phyloP scores from a whole-genome alignment of 2,797 vertebrate genomes.

The Halcyon badia region DNA sequence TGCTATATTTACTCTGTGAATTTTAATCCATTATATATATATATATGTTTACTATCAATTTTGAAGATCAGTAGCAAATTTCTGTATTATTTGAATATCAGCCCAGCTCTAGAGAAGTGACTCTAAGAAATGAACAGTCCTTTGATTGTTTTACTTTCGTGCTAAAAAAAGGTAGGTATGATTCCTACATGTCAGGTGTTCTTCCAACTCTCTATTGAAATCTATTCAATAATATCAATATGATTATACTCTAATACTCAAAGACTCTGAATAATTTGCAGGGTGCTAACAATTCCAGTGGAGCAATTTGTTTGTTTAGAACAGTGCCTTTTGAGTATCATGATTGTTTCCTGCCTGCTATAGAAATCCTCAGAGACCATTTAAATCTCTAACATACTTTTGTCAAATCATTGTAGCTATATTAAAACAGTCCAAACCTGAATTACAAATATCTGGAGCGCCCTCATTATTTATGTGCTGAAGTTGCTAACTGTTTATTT shows the following conservation, averaged over 20 bases:
- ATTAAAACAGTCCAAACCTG: neutral
- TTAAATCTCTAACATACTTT: neutral
- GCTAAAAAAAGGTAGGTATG: neutral
- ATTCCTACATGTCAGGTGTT: neutral
- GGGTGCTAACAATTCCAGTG: neutral
- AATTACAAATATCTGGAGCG: neutral
- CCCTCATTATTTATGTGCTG: neutral
- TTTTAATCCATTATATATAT: neutral
- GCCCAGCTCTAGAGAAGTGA: neutral
- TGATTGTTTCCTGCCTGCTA: slow-evolving; percentile 1
- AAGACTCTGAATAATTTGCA: neutral
- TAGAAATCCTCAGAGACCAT: neutral
- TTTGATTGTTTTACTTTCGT: slow-evolving; percentile 16
- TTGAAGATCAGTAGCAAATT: neutral
- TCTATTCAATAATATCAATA: neutral
- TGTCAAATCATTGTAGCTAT: neutral
- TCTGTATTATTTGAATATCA: neutral
- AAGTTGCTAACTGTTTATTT: slow-evolving; percentile 25
- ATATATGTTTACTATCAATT: neutral
- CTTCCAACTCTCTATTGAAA: neutral
- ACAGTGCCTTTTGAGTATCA: neutral
- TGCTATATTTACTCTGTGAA: neutral
- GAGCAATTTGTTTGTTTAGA: slow-evolving; percentile 2
- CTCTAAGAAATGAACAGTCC: neutral
- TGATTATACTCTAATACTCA: neutral